Conservation (phyloP, 2,797 vertebrate genomes). For the Sylvilagus floridanus region DNA sequence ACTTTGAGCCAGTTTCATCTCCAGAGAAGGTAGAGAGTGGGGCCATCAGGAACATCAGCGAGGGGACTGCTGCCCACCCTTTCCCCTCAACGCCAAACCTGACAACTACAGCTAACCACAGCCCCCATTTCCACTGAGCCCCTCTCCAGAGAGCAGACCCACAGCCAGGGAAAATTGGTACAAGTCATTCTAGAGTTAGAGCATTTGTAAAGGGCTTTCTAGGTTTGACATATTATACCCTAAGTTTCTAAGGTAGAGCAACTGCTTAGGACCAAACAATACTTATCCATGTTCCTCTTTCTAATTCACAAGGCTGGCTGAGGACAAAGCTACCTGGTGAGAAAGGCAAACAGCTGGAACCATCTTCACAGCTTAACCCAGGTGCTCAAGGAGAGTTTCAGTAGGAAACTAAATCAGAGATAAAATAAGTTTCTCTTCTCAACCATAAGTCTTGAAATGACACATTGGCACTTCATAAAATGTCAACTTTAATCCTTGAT, state of each 20-base stretch:
- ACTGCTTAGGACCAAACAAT: not conserved
- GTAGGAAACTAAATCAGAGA: constrained; percentile 42
- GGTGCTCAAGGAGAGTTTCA: not conserved
- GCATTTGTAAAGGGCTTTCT: not conserved
- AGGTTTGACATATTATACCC: not conserved
- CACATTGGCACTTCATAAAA: not conserved
- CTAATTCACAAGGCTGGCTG: not conserved
- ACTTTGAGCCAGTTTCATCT: not conserved
- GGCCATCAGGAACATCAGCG: not conserved
- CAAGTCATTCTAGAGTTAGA: not conserved
- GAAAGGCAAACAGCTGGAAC: not conserved
- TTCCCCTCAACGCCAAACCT: not conserved
- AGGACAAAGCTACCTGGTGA: not conserved
- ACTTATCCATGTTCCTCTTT: not conserved
- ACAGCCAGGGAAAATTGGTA: not conserved
- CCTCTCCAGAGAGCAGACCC: not conserved
- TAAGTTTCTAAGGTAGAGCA: not conserved
- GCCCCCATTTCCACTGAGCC: not conserved
- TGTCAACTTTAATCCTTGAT: not conserved
- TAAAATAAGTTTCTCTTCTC: not conserved
- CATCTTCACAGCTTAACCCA: not conserved
- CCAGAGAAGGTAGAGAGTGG: not conserved
- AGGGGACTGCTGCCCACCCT: not conserved
- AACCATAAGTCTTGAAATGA: not conserved
- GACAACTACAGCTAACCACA: not conserved